phyloP scores from a whole-genome alignment of 1,140 invertebrate species.

The Diabrotica undecimpunctata region DNA sequence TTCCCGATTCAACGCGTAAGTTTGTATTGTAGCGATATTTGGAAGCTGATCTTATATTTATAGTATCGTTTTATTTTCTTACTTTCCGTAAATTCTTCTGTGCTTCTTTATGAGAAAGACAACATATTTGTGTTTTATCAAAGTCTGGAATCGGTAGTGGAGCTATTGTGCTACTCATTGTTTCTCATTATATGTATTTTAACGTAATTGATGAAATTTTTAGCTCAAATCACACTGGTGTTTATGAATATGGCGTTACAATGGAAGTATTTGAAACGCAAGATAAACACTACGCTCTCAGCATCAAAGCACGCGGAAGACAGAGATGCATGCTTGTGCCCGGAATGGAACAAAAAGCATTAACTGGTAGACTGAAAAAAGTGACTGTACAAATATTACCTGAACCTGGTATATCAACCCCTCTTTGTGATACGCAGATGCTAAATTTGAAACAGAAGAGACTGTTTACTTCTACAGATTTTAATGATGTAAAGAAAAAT shows the following conservation, averaged over 20 bases:
- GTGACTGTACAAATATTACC: conserved; percentile 39
- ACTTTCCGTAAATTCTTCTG: too few relatives aligned
- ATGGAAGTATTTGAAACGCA: conserved; percentile 46
- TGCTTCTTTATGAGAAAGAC: too few relatives aligned
- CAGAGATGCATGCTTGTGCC: conserved; percentile 42
- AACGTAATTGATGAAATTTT: conserved; percentile 7
- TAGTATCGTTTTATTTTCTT: too few relatives aligned
- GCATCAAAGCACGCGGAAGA: conserved; percentile 44
- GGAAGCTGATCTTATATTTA: too few relatives aligned
- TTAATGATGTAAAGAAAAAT: conserved; percentile 32
- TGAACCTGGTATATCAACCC: conserved; percentile 36
- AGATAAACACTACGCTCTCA: conserved; percentile 30
- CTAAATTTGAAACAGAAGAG: conserved; percentile 32
- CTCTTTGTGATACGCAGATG: conserved; percentile 39
- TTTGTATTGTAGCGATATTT: too few relatives aligned
- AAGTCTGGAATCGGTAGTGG: too few relatives aligned
- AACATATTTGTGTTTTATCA: too few relatives aligned
- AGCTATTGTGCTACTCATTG: too few relatives aligned
- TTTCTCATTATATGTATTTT: too few relatives aligned
- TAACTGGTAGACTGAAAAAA: conserved; percentile 35
- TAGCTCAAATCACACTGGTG: conserved; percentile 27
- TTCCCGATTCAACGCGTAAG: too few relatives aligned
- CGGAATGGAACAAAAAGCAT: conserved; percentile 31
- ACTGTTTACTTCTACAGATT: conserved; percentile 22
- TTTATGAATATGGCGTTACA: conserved; percentile 42